phyloP scores from a whole-genome alignment of 2,888 invertebrate genomes.

The Temnothorax ravouxi region DNA sequence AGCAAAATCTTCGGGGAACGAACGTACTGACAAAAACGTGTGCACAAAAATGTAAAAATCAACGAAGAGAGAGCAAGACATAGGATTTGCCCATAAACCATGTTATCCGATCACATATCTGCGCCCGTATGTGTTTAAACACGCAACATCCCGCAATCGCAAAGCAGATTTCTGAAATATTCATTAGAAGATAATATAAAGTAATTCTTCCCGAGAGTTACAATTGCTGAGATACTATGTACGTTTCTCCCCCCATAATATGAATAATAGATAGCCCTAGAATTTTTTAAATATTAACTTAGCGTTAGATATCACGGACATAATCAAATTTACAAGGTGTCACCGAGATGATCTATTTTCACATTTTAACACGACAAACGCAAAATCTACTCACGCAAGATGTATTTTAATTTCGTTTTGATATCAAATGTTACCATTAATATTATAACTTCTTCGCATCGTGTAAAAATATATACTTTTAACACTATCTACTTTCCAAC shows the following conservation, averaged over 20 bases:
- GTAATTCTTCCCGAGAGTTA: neutral
- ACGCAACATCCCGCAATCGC: conserved; percentile 76
- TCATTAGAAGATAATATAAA: conserved; percentile 73
- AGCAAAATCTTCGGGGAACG: conserved; percentile 11
- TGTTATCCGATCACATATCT: conserved; percentile 76
- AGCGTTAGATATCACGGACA: neutral
- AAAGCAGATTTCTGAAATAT: conserved; percentile 78
- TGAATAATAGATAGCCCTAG: neutral
- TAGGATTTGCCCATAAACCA: conserved; percentile 69
- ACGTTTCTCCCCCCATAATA: neutral
- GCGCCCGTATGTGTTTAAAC: conserved; percentile 61
- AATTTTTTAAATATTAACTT: neutral
- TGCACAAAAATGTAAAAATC: conserved; percentile 42
- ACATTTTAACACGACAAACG: neutral
- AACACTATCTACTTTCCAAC: neutral
- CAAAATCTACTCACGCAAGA: neutral
- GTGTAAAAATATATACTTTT: neutral
- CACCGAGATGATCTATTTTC: neutral
- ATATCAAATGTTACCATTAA: neutral
- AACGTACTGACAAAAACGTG: conserved; percentile 6
- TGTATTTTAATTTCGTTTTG: neutral
- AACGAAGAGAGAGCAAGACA: neutral
- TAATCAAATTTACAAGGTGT: neutral
- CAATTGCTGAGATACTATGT: neutral
- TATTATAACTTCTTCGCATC: neutral